A percentile compares a stretch with the other conserved stretches of the same genome.
phyloP scores from a whole-genome alignment of 2,113 vertebrate species.

The Cryptotis parvus region DNA sequence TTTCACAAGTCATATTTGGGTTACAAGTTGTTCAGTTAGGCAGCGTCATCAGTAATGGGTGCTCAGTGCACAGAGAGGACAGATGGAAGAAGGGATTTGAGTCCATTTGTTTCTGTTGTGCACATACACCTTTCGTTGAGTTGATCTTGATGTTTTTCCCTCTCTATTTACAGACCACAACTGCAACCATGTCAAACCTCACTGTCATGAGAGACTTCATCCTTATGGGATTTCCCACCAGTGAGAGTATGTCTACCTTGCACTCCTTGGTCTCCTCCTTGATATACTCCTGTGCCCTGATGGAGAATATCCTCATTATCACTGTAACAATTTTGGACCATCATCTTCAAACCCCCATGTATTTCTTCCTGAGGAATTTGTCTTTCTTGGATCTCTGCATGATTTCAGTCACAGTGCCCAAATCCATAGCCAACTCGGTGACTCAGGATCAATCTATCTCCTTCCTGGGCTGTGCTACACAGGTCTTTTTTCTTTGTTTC shows the following conservation, averaged over 20 bases:
- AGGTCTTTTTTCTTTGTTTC: not conserved
- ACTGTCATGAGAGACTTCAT: conserved; percentile 59
- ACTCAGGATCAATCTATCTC: conserved; percentile 4
- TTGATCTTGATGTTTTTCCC: no score
- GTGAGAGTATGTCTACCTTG: not conserved
- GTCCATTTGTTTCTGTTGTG: no score
- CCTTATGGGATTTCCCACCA: conserved; percentile 46
- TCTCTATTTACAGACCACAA: not conserved
- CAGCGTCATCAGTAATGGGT: no score
- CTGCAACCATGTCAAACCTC: not conserved
- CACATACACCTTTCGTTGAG: no score
- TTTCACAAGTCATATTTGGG: no score
- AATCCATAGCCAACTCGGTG: conserved; percentile 32
- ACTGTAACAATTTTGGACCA: conserved; percentile 12
- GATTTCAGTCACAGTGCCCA: not conserved
- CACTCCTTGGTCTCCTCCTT: conserved; percentile 17
- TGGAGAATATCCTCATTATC: conserved; percentile 57
- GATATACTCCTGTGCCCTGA: conserved; percentile 17
- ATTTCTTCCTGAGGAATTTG: conserved; percentile 65
- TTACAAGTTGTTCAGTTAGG: no score
- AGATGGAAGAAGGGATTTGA: no score
- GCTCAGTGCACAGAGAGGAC: no score
- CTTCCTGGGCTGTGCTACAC: not conserved
- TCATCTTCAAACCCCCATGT: conserved; percentile 56
- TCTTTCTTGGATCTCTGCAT: conserved; percentile 64